Evolutionary conservation across 2,797 vertebrate genomes (phyloP).

Genomic region (Poeciliopsis gracilis): DNA sequence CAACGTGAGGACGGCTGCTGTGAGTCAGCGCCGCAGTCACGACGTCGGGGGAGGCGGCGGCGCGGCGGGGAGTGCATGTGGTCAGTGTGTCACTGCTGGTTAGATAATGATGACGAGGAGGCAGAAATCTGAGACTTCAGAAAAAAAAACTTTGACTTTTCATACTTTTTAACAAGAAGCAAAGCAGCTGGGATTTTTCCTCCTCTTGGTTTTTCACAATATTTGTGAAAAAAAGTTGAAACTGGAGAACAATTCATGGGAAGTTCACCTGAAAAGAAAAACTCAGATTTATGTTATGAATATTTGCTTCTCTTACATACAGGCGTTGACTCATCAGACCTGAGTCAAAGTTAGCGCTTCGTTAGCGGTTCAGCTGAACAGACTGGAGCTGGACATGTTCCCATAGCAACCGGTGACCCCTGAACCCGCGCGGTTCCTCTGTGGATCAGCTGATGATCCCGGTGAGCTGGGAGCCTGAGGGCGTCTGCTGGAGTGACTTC

Average conservation of each 20-base stretch:
- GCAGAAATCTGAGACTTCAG: not conserved
- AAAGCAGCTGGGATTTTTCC: not conserved
- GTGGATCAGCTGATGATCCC: too few relatives aligned
- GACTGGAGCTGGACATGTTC: too few relatives aligned
- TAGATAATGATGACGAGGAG: conserved; percentile 1
- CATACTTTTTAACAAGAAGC: not conserved
- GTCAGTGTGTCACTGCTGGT: conserved; percentile 5
- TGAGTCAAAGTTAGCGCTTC: too few relatives aligned
- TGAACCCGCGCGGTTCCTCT: not conserved
- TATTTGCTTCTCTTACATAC: not conserved
- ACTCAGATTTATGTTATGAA: not conserved
- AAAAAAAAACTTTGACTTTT: not conserved
- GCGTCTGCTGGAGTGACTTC: not conserved
- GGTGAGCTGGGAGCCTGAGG: not conserved
- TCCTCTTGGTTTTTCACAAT: not conserved
- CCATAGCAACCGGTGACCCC: not conserved
- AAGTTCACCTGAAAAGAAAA: not conserved
- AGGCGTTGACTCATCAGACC: too few relatives aligned
- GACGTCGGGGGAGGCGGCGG: not conserved
- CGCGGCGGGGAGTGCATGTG: not conserved
- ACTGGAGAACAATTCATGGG: not conserved
- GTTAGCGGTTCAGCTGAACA: too few relatives aligned
- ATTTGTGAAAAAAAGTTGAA: not conserved
- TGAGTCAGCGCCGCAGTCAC: conserved; percentile 18
- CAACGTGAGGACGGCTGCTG: not conserved